Base-by-base conservation (phyloP, 2,888 invertebrate species). In the Stenodema calcarata region DNA sequence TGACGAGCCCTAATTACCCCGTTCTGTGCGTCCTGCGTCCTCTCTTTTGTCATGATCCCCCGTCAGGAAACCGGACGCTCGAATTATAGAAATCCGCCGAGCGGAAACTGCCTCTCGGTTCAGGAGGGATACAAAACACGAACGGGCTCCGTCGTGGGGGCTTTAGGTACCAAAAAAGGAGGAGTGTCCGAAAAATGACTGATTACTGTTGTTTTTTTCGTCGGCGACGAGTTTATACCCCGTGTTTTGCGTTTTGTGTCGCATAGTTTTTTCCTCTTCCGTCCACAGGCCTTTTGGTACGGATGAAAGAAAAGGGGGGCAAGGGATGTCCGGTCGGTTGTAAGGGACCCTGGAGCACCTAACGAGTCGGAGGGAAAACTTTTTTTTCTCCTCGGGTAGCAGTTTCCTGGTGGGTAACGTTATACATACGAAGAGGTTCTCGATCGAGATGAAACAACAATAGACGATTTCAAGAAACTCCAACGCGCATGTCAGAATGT, bases 21-120 rank as follows among this genome's bases (percentile, higher is more conserved):
- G 35, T 18, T 35, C 35, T 35, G 35, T 35, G 35, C 35, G 35
- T 35, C 35, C 35, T 16, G 42, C 12, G n/a, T 16, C 18, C 75
- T 23, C 35, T 30, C 75, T 23, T 75, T 75, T 42, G 62, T 62
- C 62, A 23, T 30, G 35, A 35, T 14, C 30, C 35, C 42, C 35
- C 18, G 23, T 18, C 75, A 27, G 44, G 23, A 27, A 42, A 14
- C 78, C 78, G 78, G 42, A 27, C 42, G 78, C 1, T 14, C 42
- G 35, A 78, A 78, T 42, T 78, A 78, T 78, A 78, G 78, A 78
- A 78, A 78, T 78, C 78, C 27, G 27, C 78, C 18, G 78, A 42
- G 78, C 78, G 78, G 78, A 78, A 78, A 42, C 78, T n/a, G 44
- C 42, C 44, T 78, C 27, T 27, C 78, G 18, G 78, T 44, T 6